These are phyloP conservation scores for Salvelinus alpinus DNA, from an alignment of 2,113 vertebrate genomes.

Conservation along the genomic window DNA sequence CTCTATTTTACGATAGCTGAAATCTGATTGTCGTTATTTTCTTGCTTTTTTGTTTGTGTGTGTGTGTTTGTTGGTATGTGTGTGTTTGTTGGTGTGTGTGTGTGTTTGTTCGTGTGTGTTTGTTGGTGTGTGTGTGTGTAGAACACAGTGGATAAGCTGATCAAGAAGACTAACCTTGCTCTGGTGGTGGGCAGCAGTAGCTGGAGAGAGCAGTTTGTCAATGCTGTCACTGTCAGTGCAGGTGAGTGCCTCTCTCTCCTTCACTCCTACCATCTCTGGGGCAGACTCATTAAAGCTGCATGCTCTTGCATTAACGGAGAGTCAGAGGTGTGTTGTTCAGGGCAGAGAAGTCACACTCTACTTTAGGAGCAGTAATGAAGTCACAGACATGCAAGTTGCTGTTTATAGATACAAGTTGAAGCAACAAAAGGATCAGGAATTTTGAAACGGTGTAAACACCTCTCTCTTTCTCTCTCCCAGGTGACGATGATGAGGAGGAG, in stretches of 20 bases:
- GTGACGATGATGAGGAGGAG: slow-evolving; percentile 83
- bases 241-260: slow-evolving; percentile 65
- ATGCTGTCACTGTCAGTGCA: slow-evolving; percentile 83
- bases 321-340: background rate
- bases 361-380: background rate
- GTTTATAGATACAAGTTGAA: no score
- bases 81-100: background rate
- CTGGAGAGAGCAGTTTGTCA: slow-evolving; percentile 86
- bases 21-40: slow-evolving; percentile 10
- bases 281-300: background rate
- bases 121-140: slow-evolving; percentile 41
- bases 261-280: background rate
- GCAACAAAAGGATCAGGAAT: no score
- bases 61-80: background rate
- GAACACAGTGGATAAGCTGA: slow-evolving; percentile 85
- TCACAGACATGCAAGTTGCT: background rate
- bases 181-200: slow-evolving; percentile 84
- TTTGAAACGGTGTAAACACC: background rate
- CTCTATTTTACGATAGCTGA: slow-evolving; percentile 1
- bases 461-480: slow-evolving; percentile 50
- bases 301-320: background rate
- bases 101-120: background rate
- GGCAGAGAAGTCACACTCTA: background rate
- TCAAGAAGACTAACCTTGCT: slow-evolving; percentile 84
- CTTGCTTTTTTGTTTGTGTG: slow-evolving; percentile 2